Evolutionary conservation across 2,113 vertebrate species (phyloP).

Genomic region (Probosciger aterrimus): DNA sequence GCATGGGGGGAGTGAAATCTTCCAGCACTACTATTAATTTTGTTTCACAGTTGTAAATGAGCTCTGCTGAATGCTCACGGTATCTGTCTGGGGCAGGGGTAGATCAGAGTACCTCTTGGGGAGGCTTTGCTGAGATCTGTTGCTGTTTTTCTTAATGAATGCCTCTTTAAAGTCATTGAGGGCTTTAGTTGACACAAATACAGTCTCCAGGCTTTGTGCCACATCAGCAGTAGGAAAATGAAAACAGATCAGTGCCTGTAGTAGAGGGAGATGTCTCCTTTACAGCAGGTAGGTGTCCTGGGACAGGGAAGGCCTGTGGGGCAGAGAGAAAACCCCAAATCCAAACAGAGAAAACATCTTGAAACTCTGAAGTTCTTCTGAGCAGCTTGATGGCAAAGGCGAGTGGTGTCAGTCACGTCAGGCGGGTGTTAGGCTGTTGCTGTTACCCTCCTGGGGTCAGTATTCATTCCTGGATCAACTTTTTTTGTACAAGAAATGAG

Average conservation of each 20-base stretch:
- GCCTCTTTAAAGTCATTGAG: background rate
- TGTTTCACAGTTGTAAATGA: background rate
- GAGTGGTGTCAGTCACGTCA: fast-evolving
- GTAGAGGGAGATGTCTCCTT: background rate
- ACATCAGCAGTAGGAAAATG: background rate
- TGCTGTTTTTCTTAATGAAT: background rate
- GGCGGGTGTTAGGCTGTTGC: background rate
- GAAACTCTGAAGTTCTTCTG: background rate
- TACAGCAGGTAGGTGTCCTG: background rate
- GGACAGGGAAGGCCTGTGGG: fast-evolving
- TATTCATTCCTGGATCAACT: background rate
- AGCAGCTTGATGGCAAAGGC: background rate
- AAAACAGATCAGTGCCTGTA: background rate
- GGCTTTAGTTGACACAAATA: background rate
- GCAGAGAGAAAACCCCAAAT: background rate
- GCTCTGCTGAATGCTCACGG: background rate
- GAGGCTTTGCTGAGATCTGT: background rate
- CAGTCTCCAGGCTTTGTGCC: background rate
- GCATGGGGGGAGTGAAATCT: background rate
- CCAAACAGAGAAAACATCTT: background rate
- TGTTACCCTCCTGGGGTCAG: background rate
- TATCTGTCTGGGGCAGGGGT: background rate
- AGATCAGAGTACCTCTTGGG: background rate
- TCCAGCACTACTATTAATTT: background rate
- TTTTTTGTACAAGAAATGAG: background rate